Evolutionary conservation across 2,113 vertebrate species (phyloP).

Genomic region (Xiphorhynchus elegans): DNA sequence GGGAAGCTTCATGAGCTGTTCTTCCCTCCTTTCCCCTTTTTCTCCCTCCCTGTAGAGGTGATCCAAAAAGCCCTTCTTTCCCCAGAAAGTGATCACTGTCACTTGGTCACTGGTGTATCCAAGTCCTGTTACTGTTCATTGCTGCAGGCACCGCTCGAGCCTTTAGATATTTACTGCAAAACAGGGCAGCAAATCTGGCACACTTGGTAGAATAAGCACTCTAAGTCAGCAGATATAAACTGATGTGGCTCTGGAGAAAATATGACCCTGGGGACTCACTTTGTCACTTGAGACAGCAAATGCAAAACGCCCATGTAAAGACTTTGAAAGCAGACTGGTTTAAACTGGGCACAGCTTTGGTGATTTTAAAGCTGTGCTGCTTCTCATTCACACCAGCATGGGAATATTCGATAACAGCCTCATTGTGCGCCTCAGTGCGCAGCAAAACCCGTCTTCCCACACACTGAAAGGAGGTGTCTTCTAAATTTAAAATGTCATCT

Average conservation of each 20-base stretch:
- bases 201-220: background rate
- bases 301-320: background rate
- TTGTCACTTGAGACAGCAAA: background rate
- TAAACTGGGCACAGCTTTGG: background rate
- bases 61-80: background rate
- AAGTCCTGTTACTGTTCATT: background rate
- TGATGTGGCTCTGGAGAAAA: background rate
- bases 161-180: background rate
- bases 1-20: fast-evolving
- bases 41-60: background rate
- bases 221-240: background rate
- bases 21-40: background rate
- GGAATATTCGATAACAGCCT: constrained; percentile 6
- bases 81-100: background rate
- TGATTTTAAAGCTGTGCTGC: background rate
- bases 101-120: background rate
- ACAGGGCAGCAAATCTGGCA: background rate
- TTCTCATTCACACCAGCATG: constrained; percentile 25
- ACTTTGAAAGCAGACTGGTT: background rate
- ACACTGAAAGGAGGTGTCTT: constrained; percentile 23
- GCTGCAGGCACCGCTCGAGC: fast-evolving
- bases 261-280: background rate
- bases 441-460: constrained; percentile 29
- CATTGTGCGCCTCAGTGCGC: background rate
- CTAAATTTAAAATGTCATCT: constrained; percentile 34